A percentile compares a stretch with the other conserved stretches of the same genome.
These are phyloP conservation scores for Portunus trituberculatus DNA, from an alignment of 1,140 invertebrate species.

Conservation along the genomic window DNA sequence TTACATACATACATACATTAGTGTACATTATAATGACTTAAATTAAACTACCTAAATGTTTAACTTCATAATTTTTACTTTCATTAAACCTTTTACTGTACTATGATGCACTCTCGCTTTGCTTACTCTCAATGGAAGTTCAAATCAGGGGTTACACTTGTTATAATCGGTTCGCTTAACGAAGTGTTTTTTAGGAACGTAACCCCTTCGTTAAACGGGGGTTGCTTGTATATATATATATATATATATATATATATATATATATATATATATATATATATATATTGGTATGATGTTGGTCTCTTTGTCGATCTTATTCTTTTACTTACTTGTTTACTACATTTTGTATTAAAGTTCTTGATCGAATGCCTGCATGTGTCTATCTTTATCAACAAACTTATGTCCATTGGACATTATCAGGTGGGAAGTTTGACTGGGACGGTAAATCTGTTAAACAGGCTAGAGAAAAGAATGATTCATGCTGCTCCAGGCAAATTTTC, in stretches of 20 bases:
- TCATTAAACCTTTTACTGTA: no score
- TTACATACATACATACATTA: no score
- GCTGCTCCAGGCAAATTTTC: no score
- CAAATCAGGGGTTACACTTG: no score
- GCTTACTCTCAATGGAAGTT: no score
- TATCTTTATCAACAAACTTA: neutral
- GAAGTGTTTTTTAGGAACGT: no score
- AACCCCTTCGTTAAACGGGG: no score
- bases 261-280: conserved; percentile 50
- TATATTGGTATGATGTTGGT: neutral
- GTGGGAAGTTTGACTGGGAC: neutral
- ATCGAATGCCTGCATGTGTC: neutral
- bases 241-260: neutral
- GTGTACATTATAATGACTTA: no score
- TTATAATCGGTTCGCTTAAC: neutral
- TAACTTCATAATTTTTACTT: no score
- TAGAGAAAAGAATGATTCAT: neutral
- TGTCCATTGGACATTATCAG: neutral
- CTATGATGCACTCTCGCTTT: neutral
- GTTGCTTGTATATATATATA: neutral
- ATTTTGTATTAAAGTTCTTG: neutral
- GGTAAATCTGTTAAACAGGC: neutral
- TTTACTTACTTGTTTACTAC: neutral
- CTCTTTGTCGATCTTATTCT: no score
- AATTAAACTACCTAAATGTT: no score